Conservation (phyloP, 2,797 vertebrate genomes). For the Smutsia gigantea region DNA sequence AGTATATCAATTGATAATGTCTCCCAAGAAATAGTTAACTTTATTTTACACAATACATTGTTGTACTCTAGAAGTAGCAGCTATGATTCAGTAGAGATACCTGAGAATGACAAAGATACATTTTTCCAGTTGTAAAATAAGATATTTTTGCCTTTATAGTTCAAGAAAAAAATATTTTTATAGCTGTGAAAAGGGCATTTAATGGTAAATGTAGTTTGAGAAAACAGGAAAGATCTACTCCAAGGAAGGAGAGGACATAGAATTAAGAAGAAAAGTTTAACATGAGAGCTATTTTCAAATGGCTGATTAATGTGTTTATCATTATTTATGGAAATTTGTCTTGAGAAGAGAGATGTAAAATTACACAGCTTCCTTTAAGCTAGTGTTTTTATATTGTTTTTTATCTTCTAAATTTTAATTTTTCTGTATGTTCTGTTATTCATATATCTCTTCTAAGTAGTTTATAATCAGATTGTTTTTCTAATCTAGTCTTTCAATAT, state of each 20-base stretch:
- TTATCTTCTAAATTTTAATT: background rate
- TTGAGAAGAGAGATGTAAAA: background rate
- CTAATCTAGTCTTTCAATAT: background rate
- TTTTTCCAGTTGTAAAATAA: constrained; percentile 1
- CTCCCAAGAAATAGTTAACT: background rate
- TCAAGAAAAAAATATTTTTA: background rate
- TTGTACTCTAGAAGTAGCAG: background rate
- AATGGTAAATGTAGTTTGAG: background rate
- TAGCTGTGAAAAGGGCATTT: background rate
- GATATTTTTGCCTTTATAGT: background rate
- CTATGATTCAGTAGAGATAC: background rate
- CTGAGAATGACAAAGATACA: background rate
- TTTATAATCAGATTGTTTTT: background rate
- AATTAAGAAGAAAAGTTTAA: background rate
- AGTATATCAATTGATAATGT: background rate
- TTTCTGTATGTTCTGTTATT: background rate
- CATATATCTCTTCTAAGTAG: background rate
- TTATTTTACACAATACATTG: background rate
- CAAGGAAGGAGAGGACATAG: background rate
- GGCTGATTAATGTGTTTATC: background rate
- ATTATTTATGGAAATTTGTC: background rate
- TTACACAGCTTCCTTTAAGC: background rate
- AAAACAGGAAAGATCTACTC: background rate
- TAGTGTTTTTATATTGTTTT: background rate
- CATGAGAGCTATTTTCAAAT: background rate